phyloP scores from a whole-genome alignment of 2,888 invertebrate species.

The Polyploca ridens region DNA sequence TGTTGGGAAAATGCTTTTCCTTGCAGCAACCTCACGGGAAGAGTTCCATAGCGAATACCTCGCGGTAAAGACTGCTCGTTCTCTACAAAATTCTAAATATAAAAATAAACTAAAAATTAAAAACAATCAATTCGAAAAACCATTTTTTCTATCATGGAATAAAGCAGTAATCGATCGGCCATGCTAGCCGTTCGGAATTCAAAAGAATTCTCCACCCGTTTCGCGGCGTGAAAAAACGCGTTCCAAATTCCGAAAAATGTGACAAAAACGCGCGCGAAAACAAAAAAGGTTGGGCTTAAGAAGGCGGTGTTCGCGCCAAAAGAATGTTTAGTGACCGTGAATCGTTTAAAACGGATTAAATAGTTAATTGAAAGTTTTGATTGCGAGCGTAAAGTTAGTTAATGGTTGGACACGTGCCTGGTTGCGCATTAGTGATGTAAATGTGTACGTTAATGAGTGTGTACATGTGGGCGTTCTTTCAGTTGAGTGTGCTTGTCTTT shows the following conservation, averaged over 20 bases:
- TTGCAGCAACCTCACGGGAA: slow-evolving; percentile 84
- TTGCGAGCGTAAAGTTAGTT: slow-evolving; percentile 47
- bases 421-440: slow-evolving; percentile 72
- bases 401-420: slow-evolving; percentile 62
- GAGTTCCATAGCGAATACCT: slow-evolving; percentile 85
- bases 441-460: slow-evolving; percentile 80
- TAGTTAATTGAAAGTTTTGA: slow-evolving; percentile 65
- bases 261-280: slow-evolving; percentile 43
- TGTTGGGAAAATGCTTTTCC: slow-evolving; percentile 84
- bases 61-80: slow-evolving; percentile 83
- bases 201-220: slow-evolving; percentile 74
- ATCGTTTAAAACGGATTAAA: slow-evolving; percentile 38
- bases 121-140: slow-evolving; percentile 44
- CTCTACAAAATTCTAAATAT: slow-evolving; percentile 58
- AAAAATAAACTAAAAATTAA: slow-evolving; percentile 46
- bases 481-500: slow-evolving; percentile 57
- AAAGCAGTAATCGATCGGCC: slow-evolving; percentile 63
- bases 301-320: slow-evolving; percentile 54
- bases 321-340: slow-evolving; percentile 47
- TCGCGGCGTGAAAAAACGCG: slow-evolving; percentile 57
- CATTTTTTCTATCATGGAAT: slow-evolving; percentile 36
- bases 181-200: slow-evolving; percentile 54
- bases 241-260: slow-evolving; percentile 55
- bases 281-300: slow-evolving; percentile 31
- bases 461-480: slow-evolving; percentile 64